These are phyloP conservation scores for Dinothrombium tinctorium DNA, from an alignment of 1,140 invertebrate genomes.

Conservation along the genomic window DNA sequence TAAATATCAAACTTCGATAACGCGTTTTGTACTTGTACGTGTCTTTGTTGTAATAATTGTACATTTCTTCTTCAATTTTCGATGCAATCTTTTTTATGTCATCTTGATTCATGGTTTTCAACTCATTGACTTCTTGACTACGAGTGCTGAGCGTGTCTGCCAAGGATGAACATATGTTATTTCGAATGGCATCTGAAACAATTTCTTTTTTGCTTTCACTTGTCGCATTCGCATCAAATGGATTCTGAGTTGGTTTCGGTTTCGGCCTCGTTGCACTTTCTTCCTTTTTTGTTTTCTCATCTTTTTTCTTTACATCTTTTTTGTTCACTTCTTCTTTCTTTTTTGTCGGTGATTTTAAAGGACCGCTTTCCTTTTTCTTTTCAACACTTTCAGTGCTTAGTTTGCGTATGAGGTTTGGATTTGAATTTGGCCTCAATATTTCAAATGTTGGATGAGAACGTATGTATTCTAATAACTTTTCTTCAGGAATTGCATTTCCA, in stretches of 20 bases:
- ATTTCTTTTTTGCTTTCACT: not conserved
- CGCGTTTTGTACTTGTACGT: slow-evolving; percentile 73
- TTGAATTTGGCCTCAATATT: not conserved
- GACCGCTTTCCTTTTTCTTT: not conserved
- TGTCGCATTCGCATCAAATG: not conserved
- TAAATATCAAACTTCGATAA: slow-evolving; percentile 70
- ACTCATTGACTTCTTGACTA: slow-evolving; percentile 21
- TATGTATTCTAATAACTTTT: slow-evolving; percentile 5
- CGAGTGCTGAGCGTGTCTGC: not conserved
- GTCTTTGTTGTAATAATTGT: slow-evolving; percentile 45
- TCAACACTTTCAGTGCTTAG: not conserved
- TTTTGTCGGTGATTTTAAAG: not conserved
- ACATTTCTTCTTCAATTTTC: slow-evolving; percentile 60
- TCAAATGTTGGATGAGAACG: slow-evolving; percentile 20
- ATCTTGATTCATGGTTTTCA: slow-evolving; percentile 20
- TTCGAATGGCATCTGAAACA: not conserved
- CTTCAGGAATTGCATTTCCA: slow-evolving; percentile 2
- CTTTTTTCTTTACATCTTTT: not conserved
- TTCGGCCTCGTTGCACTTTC: not conserved
- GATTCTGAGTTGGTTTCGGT: not conserved
- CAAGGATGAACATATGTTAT: not conserved
- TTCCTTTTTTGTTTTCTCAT: not conserved
- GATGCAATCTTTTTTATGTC: slow-evolving; percentile 27
- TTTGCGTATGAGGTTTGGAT: not conserved
- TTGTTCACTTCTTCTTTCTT: not conserved